phyloP scores from a whole-genome alignment of 1,140 invertebrate species.

The Orussus abietinus region DNA sequence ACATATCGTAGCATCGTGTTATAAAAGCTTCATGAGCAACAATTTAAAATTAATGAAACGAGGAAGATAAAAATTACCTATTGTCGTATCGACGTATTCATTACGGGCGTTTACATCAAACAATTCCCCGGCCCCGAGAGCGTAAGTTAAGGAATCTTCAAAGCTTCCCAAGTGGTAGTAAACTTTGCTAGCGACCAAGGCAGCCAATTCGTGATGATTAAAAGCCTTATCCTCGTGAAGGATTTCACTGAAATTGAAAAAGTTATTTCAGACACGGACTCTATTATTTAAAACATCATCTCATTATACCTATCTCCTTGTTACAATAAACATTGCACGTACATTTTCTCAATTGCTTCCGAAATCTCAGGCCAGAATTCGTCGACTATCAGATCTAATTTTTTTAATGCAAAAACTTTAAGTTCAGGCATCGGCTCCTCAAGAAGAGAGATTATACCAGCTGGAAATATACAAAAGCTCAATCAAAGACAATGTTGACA shows the following conservation, averaged over 20 bases:
- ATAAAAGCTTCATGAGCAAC: too few species aligned
- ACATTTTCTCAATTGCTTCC: constrained; percentile 96
- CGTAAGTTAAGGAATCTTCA: constrained; percentile 92
- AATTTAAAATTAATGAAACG: constrained; percentile 1
- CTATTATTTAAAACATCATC: background rate
- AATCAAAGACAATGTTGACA: background rate
- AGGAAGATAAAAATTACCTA: constrained; percentile 56
- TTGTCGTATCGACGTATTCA: constrained; percentile 96
- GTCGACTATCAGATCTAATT: constrained; percentile 90
- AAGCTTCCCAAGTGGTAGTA: constrained; percentile 97
- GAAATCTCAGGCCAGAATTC: constrained; percentile 99
- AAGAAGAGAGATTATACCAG: constrained; percentile 92
- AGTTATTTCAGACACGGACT: background rate
- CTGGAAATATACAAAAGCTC: constrained; percentile 54
- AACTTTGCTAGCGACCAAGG: constrained; percentile 96
- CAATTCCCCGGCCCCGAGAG: constrained; percentile 85
- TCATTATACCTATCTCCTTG: background rate
- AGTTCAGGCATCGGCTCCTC: constrained; percentile 91
- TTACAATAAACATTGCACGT: constrained; percentile 34
- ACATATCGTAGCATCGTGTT: too few species aligned
- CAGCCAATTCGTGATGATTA: constrained; percentile 85
- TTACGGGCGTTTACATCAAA: constrained; percentile 91
- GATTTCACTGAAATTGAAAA: constrained; percentile 68
- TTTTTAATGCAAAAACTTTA: constrained; percentile 88
- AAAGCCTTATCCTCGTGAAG: constrained; percentile 91